A percentile compares a stretch with the other conserved stretches of the same genome.
Evolutionary conservation across 2,113 vertebrate species (phyloP).

Genomic region (Paradisaea rubra): DNA sequence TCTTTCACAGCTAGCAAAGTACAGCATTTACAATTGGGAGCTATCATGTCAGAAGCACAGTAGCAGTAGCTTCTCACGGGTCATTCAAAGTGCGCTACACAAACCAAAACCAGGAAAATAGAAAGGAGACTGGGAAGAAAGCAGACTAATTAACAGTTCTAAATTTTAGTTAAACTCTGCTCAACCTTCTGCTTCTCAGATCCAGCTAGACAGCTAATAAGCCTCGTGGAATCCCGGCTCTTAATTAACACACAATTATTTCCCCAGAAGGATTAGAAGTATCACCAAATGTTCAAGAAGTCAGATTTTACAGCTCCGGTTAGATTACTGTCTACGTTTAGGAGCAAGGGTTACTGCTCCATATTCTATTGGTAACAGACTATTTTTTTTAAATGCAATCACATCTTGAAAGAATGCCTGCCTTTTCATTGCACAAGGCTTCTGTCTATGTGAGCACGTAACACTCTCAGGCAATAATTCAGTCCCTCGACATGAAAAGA

Average conservation of each 20-base stretch:
- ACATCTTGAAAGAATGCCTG: not conserved
- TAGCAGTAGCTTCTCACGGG: slow-evolving; percentile 42
- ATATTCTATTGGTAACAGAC: not conserved
- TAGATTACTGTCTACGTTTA: slow-evolving; percentile 8
- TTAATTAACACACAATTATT: slow-evolving; percentile 52
- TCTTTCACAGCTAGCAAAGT: slow-evolving; percentile 45
- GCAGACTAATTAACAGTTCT: slow-evolving; percentile 41
- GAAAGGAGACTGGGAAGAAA: slow-evolving; percentile 11
- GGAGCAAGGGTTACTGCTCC: slow-evolving; percentile 10
- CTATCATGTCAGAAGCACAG: slow-evolving; percentile 46
- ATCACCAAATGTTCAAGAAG: slow-evolving; percentile 47
- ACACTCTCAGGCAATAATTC: not conserved
- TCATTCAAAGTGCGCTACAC: slow-evolving; percentile 33
- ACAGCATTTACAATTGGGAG: slow-evolving; percentile 41
- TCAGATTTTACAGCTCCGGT: slow-evolving; percentile 17
- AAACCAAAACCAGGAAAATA: slow-evolving; percentile 36
- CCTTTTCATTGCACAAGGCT: not conserved
- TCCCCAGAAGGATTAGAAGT: slow-evolving; percentile 36
- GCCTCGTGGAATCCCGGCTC: slow-evolving; percentile 11
- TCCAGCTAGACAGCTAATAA: slow-evolving; percentile 49
- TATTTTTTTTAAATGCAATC: not conserved
- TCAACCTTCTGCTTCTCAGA: slow-evolving; percentile 44
- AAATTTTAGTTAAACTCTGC: slow-evolving; percentile 54
- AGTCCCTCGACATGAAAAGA: not conserved
- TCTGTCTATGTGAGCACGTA: accelerated